These are phyloP conservation scores for Cyanoderma ruficeps DNA, from an alignment of 2,113 vertebrate genomes.

Conservation along the genomic window DNA sequence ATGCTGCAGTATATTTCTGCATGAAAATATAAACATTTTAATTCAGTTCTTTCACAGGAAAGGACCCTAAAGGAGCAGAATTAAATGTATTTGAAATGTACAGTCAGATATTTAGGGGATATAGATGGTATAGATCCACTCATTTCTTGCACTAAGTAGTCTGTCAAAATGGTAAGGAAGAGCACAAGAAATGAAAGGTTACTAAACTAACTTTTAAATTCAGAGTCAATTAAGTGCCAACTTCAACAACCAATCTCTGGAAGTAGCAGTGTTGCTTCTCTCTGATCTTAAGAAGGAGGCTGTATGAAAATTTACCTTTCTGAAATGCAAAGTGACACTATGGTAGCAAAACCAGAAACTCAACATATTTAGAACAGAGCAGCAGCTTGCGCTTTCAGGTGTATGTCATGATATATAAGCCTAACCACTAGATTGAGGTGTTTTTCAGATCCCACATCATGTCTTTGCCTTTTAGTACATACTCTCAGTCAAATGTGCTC, in stretches of 20 bases:
- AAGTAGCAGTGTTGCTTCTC: not conserved
- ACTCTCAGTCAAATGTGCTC: accelerated
- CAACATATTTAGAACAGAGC: not conserved
- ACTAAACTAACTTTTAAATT: not conserved
- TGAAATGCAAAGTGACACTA: not conserved
- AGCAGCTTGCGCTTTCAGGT: not conserved
- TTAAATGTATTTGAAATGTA: not conserved
- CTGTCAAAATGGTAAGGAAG: not conserved
- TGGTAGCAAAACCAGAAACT: not conserved
- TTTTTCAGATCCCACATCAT: not conserved
- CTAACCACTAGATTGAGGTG: not conserved
- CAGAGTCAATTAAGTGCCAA: not conserved
- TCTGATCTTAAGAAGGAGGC: not conserved
- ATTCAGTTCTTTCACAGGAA: not conserved
- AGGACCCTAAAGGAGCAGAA: not conserved
- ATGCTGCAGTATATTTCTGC: not conserved
- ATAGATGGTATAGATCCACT: not conserved
- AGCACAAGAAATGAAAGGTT: not conserved
- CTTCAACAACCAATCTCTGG: accelerated
- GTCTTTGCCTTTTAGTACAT: not conserved
- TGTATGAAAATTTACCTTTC: not conserved
- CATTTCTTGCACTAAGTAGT: not conserved
- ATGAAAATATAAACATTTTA: not conserved
- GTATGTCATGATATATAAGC: not conserved
- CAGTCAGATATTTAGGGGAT: not conserved